Base-by-base conservation (phyloP, 2,113 vertebrate genomes). In the Irena cyanogastra region DNA sequence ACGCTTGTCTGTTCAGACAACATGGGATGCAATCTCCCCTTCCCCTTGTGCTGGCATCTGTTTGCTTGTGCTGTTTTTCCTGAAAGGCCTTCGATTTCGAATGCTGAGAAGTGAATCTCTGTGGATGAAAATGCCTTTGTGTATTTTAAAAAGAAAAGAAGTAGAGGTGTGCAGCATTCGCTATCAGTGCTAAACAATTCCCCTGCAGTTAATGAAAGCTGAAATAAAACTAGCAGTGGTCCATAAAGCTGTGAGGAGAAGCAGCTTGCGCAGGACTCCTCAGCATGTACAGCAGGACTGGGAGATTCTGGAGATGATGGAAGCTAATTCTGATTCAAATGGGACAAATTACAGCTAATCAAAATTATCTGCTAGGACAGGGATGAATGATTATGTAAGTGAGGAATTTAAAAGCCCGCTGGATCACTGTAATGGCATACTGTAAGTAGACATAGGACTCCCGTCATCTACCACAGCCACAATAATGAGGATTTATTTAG, bases 321-420 rank as follows among this genome's bases (percentile, higher is more conserved):
- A 70, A 83, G 76, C 54, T 66, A 92, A 77, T 94, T 94, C 76
- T 54, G 64, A 86, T 71, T 81, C 75, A 86, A 87, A 83, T 60
- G 60, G 85, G 85, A 86, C 50, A 86, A 96, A 92, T 90, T 83
- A 86, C 56, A 89, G 79, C 57, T 92, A 77, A 96, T 92, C 75
- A 86, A 83, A 90, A 92, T 75, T 28, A 92, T 83, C 92, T 88
- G 59, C 79, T 78, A 77, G 39, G 59, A 74, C 82, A 77, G 31
- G 76, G 53, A 89, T 64, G 60, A 60, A 57, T 71, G 75, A 86
- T 68, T 56, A 74, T 21, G 9, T 65, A 72, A 89, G 61, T 1
- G 4, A 74, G 31, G 59, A 59, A 83, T 76, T 93, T 77, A 71
- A 90, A 95, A 80, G 86, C 64, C 27, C 12, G 10, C 1, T 18